Percentiles rank a stretch among this genome's conserved stretches.
These are phyloP conservation scores for Heliothis subflexa DNA, from an alignment of 1,140 invertebrate genomes.

Conservation along the genomic window DNA sequence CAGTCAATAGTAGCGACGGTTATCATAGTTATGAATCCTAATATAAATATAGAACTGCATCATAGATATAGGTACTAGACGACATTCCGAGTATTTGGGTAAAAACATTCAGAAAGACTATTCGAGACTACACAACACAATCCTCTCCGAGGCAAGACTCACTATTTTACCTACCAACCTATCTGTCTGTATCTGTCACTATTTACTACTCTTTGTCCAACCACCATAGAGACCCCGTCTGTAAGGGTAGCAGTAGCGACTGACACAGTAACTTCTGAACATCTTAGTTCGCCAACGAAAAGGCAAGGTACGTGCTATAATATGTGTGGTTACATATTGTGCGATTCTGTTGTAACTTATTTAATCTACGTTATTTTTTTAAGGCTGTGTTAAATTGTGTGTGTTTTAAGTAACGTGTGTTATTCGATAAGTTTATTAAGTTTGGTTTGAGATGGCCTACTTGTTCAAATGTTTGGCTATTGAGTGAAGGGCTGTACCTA, in stretches of 20 bases:
- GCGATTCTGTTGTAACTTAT: not conserved
- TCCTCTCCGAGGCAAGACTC: not conserved
- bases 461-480: too few species aligned
- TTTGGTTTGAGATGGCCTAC: too few species aligned
- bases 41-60: too few species aligned
- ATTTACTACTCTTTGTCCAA: constrained; percentile 3
- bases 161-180: not conserved
- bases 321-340: not conserved
- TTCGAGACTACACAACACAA: not conserved
- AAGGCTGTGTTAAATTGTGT: too few species aligned
- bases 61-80: too few species aligned
- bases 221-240: constrained; percentile 3
- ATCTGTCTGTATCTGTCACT: not conserved
- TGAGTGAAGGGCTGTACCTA: too few species aligned
- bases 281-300: not conserved
- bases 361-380: not conserved
- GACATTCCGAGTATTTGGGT: too few species aligned
- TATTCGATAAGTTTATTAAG: too few species aligned
- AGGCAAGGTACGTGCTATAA: constrained; percentile 9
- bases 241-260: constrained; percentile 41
- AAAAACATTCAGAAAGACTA: too few species aligned
- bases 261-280: constrained; percentile 14
- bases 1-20: too few species aligned
- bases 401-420: too few species aligned
- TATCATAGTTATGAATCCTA: too few species aligned